Evolutionary conservation across 1,140 invertebrate genomes (phyloP), one percentile per base, ranked within the genome.

Genomic region (Drosophila truncata): DNA sequence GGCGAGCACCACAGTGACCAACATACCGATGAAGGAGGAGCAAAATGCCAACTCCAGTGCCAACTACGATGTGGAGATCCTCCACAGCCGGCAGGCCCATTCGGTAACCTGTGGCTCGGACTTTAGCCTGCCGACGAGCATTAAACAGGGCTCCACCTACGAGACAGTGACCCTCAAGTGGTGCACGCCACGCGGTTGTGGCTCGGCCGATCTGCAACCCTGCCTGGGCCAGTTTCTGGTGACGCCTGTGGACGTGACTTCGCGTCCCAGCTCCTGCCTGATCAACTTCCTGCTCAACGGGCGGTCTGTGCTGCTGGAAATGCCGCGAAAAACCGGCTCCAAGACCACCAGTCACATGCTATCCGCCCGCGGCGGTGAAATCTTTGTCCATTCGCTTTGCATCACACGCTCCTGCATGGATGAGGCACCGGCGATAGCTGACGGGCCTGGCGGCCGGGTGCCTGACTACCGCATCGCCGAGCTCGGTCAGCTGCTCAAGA

Each of bases 21-120:
- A 98, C 31, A 99, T 99, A 86, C 98, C 98, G 6, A 99, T 99
- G 98, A 99, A 99, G 72, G 98, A 99, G 94, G 98, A 99, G 93
- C 98, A 99, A 94, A 99, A 99, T 93, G 98, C 98, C 1, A 98
- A 97, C 93, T 99, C 98, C 0, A 99, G 98, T 52, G 98, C 98
- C 2, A 99, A 99, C 94, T 99, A 99, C 92, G 98, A 99, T 93
- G 98, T 99, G 1, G 98, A 99, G 93, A 96, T 99, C 46, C 96
- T 98, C 77, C 98, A 99, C 93, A 95, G 97, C 1, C 95, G 95
- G 3, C 95, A 95, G 16, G 97, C 98, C 0, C 98, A 99, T 92
- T 94, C 95, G 0, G 95, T 97, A 0, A 95, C 98, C 31, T 93
- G 97, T 44, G 92, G 92, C 4, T 81, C 80, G 95, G 95, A 94